Evolutionary conservation across 2,888 invertebrate species (phyloP), one percentile per base, ranked within the genome.

Genomic region (Charanyca ferruginea): DNA sequence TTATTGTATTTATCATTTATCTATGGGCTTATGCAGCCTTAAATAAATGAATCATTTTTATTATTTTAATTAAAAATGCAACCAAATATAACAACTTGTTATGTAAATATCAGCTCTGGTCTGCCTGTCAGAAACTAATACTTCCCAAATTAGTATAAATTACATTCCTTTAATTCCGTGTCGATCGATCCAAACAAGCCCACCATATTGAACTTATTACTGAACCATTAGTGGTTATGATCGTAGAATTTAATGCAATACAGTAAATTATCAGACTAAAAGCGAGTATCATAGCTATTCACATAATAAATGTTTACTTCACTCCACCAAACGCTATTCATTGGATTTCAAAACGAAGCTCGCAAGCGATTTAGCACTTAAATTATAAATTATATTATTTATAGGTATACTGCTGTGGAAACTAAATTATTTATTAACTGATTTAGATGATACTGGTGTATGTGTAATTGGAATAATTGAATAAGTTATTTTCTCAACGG

Each of bases 361-460:
- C 2, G 45, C 61, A 51, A 73, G 41, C 51, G 48, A 68, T 78
- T 80, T 81, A 47, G n/a, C 45, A 54, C 53, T 20, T 85, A 83
- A 77, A 81, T 85, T 79, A 85, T 85, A 83, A 87, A 85, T 84
- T 76, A 80, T 83, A 79, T 83, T 85, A 83, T 85, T 85, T 83
- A 86, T 83, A 58, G 72, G 71, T 51, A 52, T 66, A 70, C 48
- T 8, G 63, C 55, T 73, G 59, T 66, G 59, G 55, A 75, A 85
- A 80, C 69, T 25, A 69, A 73, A 75, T 74, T 74, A 77, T 65
- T 68, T 64, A 42, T 60, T 47, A 70, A 70, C 63, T 79, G 73
- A 80, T 81, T 79, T 71, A 57, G 67, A 58, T 57, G 60, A 51
- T 66, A 63, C 60, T 41, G 35, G 23, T 41, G 9, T 42, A 25